Conservation (phyloP, 2,797 vertebrate species). For the Neostethus bicornis region DNA sequence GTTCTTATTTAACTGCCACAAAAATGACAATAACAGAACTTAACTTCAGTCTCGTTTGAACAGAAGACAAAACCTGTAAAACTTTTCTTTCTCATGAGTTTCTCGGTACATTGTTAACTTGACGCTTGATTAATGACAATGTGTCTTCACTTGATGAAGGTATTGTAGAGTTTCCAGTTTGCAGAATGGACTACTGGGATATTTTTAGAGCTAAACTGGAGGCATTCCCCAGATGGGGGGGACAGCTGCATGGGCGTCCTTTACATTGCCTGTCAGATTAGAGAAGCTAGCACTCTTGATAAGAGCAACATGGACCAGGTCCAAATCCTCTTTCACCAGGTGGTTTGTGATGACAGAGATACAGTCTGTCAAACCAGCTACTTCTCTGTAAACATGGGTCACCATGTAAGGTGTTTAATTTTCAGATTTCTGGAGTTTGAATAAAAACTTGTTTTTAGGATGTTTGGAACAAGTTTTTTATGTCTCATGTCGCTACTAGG, state of each 20-base stretch:
- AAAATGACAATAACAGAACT: slow-evolving; percentile 35
- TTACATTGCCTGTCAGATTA: slow-evolving; percentile 74
- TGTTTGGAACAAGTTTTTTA: slow-evolving; percentile 44
- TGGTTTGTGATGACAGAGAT: slow-evolving; percentile 64
- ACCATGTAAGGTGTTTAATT: background rate
- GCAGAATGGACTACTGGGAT: slow-evolving; percentile 60
- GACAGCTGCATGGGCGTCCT: slow-evolving; percentile 79
- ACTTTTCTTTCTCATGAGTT: slow-evolving; percentile 19
- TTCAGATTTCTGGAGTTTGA: slow-evolving; percentile 12
- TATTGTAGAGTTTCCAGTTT: slow-evolving; percentile 43
- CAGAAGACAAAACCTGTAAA: slow-evolving; percentile 17
- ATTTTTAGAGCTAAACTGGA: slow-evolving; percentile 81
- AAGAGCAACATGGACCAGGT: slow-evolving; percentile 60
- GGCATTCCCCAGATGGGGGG: slow-evolving; percentile 67
- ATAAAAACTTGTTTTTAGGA: slow-evolving; percentile 19
- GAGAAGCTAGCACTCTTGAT: slow-evolving; percentile 63
- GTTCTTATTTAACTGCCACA: slow-evolving; percentile 43
- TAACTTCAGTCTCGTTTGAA: slow-evolving; percentile 38
- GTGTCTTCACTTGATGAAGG: slow-evolving; percentile 51
- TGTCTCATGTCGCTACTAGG: slow-evolving; percentile 45
- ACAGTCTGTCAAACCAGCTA: slow-evolving; percentile 23
- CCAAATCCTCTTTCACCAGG: slow-evolving; percentile 72
- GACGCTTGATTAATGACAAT: slow-evolving; percentile 25
- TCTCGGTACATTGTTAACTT: slow-evolving; percentile 20
- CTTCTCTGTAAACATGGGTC: slow-evolving; percentile 33